Conservation (phyloP, 1,140 invertebrate genomes). For the Nixonia krombeini region DNA sequence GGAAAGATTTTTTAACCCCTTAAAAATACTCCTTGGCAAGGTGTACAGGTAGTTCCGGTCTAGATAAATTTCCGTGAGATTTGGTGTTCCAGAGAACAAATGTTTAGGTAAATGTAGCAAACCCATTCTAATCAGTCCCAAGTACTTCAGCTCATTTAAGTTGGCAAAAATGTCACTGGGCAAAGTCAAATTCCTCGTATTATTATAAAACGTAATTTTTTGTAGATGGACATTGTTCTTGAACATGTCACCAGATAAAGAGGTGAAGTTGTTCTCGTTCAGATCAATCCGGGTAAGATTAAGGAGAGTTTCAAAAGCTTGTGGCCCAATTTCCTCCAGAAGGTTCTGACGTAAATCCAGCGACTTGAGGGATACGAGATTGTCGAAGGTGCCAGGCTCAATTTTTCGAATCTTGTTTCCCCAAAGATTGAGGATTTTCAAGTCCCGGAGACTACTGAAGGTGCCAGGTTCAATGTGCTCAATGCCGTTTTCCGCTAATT, state of each 20-base stretch:
- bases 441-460: slow-evolving; percentile 32
- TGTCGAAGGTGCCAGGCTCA: background rate
- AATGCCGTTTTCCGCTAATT: slow-evolving; percentile 45
- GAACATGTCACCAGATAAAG: slow-evolving; percentile 26
- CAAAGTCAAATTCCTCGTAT: slow-evolving; percentile 65
- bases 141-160: slow-evolving; percentile 53
- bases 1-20: background rate
- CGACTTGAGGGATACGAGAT: slow-evolving; percentile 6
- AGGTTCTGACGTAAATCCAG: slow-evolving; percentile 21
- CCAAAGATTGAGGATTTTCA: slow-evolving; percentile 49
- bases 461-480: slow-evolving; percentile 21
- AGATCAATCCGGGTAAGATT: slow-evolving; percentile 12
- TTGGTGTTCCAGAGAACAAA: too few relatives aligned
- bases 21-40: background rate
- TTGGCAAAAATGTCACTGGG: slow-evolving; percentile 74
- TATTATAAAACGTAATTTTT: too few relatives aligned
- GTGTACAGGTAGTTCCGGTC: background rate
- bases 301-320: slow-evolving; percentile 13
- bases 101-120: too few relatives aligned
- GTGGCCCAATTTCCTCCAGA: slow-evolving; percentile 10
- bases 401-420: slow-evolving; percentile 10
- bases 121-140: background rate
- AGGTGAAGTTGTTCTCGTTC: slow-evolving; percentile 5
- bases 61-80: too few relatives aligned
- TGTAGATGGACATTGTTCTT: slow-evolving; percentile 18